Percentiles rank a stretch among this genome's conserved stretches.
Conservation (phyloP, 2,888 invertebrate species). For the Pantelozetes paolii region DNA sequence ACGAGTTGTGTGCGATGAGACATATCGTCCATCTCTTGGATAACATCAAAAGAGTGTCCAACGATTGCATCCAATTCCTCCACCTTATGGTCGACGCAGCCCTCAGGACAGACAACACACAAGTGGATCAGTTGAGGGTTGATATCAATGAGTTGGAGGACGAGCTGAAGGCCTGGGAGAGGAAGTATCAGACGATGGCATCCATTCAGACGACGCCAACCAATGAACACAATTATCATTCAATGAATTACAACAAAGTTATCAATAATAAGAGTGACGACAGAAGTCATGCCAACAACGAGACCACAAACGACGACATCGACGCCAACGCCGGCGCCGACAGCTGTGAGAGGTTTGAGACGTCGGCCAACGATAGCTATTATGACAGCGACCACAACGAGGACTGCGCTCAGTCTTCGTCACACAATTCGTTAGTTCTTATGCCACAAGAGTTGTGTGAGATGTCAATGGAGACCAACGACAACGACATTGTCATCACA, state of each 20-base stretch:
- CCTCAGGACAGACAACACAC: constrained; percentile 4
- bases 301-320: background rate
- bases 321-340: background rate
- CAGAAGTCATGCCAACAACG: background rate
- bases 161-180: constrained; percentile 38
- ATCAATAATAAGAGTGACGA: background rate
- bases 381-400: constrained; percentile 8
- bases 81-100: constrained; percentile 23
- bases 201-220: constrained; percentile 2
- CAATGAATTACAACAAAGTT: background rate
- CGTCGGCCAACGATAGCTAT: background rate
- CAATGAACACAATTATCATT: background rate
- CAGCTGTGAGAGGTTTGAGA: background rate
- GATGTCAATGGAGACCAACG: constrained; percentile 41
- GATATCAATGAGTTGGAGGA: constrained; percentile 31
- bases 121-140: constrained; percentile 22
- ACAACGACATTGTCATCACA: background rate
- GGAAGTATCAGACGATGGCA: constrained; percentile 35
- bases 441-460: constrained; percentile 39
- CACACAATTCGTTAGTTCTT: constrained; percentile 26
- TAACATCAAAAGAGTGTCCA: constrained; percentile 35
- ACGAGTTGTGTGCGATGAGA: constrained; percentile 34
- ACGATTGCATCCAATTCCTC: constrained; percentile 34
- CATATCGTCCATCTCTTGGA: constrained; percentile 39
- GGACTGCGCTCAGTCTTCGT: constrained; percentile 8